A percentile compares a stretch with the other conserved stretches of the same genome.
These are phyloP conservation scores for Nebria salina DNA, from an alignment of 2,888 invertebrate genomes.

Conservation along the genomic window DNA sequence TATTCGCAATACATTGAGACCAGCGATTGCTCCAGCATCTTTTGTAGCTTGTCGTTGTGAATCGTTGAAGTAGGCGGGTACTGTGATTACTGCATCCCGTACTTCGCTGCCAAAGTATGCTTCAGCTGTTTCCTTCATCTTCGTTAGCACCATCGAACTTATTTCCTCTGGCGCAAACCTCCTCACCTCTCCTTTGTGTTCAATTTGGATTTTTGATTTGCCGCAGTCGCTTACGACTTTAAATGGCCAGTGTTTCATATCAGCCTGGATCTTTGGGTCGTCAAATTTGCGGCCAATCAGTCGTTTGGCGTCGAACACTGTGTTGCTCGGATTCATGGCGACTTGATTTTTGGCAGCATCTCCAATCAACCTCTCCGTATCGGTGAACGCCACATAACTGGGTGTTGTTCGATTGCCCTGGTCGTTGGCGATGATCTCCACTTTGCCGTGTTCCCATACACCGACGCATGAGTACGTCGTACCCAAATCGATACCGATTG, in stretches of 20 bases:
- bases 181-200: conserved; percentile 72
- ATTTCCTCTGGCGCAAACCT: conserved; percentile 76
- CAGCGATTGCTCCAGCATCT: conserved; percentile 74
- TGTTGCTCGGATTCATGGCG: conserved; percentile 75
- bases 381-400: conserved; percentile 76
- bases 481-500: conserved; percentile 85
- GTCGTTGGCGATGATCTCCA: conserved; percentile 77
- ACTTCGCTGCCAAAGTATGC: conserved; percentile 72
- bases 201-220: conserved; percentile 72
- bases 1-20: conserved; percentile 72
- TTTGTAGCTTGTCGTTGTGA: conserved; percentile 75
- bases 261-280: conserved; percentile 74
- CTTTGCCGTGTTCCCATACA: conserved; percentile 83
- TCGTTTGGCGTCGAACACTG: conserved; percentile 73
- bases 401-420: conserved; percentile 79
- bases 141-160: conserved; percentile 73
- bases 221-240: conserved; percentile 69
- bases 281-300: conserved; percentile 74
- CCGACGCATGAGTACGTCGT: conserved; percentile 90
- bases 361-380: conserved; percentile 72
- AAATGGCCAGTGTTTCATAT: conserved; percentile 85
- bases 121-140: conserved; percentile 74
- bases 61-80: conserved; percentile 81
- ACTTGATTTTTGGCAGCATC: conserved; percentile 75
- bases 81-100: conserved; percentile 80